Base-by-base conservation (phyloP, 2,113 vertebrate species). In the Alethe castanea region DNA sequence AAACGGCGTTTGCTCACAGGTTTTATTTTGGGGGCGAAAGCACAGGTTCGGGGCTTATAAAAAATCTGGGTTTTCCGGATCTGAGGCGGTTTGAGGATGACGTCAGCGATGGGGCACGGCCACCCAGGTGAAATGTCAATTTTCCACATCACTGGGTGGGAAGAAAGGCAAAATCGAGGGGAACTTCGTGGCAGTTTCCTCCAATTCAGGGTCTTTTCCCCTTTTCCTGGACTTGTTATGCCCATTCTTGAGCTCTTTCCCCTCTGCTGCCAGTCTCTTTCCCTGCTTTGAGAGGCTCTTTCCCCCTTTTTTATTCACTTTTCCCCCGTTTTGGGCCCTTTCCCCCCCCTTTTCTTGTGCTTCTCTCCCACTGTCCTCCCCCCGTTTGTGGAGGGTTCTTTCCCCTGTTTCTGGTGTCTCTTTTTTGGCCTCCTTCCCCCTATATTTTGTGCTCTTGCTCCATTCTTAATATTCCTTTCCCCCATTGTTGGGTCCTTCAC, bases 151-250 rank as follows among this genome's bases (percentile, higher is more conserved):
- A 76, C 71, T 86, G 71, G 10, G 14, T 66, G 20, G 31, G 10
- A 40, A 47, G 35, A 80, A 54, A 67, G 35, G 19, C 4, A 19
- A 50, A 67, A 28, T 45, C 11, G 5, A 54, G 28, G 14, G 38
- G 17, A 11, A 36, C 15, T 54, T 45, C 3, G 14, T 29, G 22
- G 67, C 22, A 33, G 3, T 44, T 72, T 64, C 14, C 40, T 18
- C n/a, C 23, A 11, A 0, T 25, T 54, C 22, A 22, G 20, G 19
- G 3, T 6, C 3, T 20, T 24, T 31, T 4, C 2, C 18, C 20
- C 11, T 4, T 29, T 83, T 35, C 70, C 24, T 17, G 11, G 35
- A 14, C 19, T 28, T 26, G 2, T 31, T 20, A 28, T 10, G 2
- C 29, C 33, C 33, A 7, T 38, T 48, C 78, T 71, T 59, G 5